Evolutionary conservation across 2,888 invertebrate genomes (phyloP), one percentile per base, ranked within the genome.

Genomic region (Mactromeris polynyma): DNA sequence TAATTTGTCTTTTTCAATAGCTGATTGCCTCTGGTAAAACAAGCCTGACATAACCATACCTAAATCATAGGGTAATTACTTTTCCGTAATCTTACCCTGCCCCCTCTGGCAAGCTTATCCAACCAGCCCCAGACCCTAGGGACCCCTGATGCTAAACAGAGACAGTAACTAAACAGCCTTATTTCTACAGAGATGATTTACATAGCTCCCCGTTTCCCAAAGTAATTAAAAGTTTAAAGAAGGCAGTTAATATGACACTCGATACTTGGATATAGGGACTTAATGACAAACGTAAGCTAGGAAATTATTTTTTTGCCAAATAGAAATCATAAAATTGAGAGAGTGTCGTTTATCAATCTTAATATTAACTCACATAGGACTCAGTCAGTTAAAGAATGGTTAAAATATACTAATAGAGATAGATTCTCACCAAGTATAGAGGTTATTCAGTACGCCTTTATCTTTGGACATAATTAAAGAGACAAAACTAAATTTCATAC

Each of bases 61-160:
- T 54, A 84, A 84, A 84, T 84, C 78, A 84, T 84, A 36, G 33
- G 77, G 78, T 84, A 84, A 84, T 84, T 84, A 84, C 84, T 84
- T 78, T 36, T 11, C 54, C 54, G 84, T 84, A 84, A 84, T 77
- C n/a, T 69, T 38, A 84, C 54, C 78, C 78, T 33, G 7, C 51
- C 46, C 83, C 84, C 31, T 54, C 77, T 78, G 54, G 78, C 77
- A 54, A 73, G 73, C 84, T 78, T 84, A 84, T 84, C 51, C 84
- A 78, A 84, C 78, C 84, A 78, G 84, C n/a, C 21, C 38, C 31
- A 7, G 33, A 46, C 78, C 83, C 84, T 14, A 54, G 84, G 78
- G 84, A 84, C 84, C 36, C 17, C 14, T 78, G 84, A 84, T 51
- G 78, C 38, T 84, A 78, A 78, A 33, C 78, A 84, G 84, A 84